These are phyloP conservation scores for Chesias legatella DNA, from an alignment of 2,888 invertebrate genomes.

Conservation along the genomic window DNA sequence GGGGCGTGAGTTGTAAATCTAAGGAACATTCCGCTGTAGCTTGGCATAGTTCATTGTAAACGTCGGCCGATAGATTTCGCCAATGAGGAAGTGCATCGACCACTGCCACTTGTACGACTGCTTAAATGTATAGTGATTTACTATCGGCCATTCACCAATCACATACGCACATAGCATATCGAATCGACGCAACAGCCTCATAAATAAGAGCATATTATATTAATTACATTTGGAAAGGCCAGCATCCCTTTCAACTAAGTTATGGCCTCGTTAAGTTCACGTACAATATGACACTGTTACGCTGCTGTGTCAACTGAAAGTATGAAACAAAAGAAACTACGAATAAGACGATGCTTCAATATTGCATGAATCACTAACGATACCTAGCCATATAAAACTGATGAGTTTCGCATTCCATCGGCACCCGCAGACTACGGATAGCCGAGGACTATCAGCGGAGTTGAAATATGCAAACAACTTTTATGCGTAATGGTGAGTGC, in stretches of 20 bases:
- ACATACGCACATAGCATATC: slow-evolving; percentile 28
- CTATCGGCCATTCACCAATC: slow-evolving; percentile 34
- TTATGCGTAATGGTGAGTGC: slow-evolving; percentile 38
- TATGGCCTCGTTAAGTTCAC: slow-evolving; percentile 40
- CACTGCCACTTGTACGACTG: slow-evolving; percentile 33
- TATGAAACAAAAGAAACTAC: slow-evolving; percentile 27
- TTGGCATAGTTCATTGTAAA: slow-evolving; percentile 25
- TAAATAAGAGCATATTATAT: slow-evolving; percentile 37
- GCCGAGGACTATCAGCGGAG: slow-evolving; percentile 8
- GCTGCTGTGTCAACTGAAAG: slow-evolving; percentile 28
- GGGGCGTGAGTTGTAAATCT: slow-evolving; percentile 61
- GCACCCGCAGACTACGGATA: slow-evolving; percentile 1
- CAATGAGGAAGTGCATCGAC: slow-evolving; percentile 43
- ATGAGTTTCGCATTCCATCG: slow-evolving; percentile 4
- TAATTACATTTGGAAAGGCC: slow-evolving; percentile 36
- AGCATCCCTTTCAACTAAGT: slow-evolving; percentile 33
- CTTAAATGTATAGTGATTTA: slow-evolving; percentile 40
- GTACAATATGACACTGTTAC: slow-evolving; percentile 25
- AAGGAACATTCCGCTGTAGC: slow-evolving; percentile 34
- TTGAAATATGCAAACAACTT: slow-evolving; percentile 32
- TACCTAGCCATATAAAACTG: slow-evolving; percentile 3
- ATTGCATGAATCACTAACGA: slow-evolving; percentile 16
- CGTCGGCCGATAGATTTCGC: slow-evolving; percentile 39
- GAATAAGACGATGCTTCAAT: slow-evolving; percentile 5
- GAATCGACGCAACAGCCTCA: slow-evolving; percentile 31